phyloP scores from a whole-genome alignment of 1,140 invertebrate species.

The Eriocheir sinensis region DNA sequence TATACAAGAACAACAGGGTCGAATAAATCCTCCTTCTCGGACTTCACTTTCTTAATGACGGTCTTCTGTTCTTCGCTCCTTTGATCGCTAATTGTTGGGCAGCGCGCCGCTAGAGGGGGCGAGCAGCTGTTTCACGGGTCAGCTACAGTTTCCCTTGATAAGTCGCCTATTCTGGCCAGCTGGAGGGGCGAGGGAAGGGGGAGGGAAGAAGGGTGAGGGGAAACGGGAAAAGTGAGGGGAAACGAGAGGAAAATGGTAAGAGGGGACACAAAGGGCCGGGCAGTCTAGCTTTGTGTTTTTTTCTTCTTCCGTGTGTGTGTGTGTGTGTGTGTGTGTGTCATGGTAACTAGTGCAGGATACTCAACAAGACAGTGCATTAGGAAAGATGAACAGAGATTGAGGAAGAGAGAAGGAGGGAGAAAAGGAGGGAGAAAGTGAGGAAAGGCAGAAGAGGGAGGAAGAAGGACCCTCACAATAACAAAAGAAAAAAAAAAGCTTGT shows the following conservation, averaged over 20 bases:
- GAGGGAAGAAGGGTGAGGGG: neutral
- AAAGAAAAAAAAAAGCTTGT: slow-evolving; percentile 23
- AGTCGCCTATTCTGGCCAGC: neutral
- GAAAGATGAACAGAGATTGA: neutral
- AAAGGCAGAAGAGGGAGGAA: neutral
- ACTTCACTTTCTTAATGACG: slow-evolving; percentile 8
- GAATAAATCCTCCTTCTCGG: neutral
- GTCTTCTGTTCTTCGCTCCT: neutral
- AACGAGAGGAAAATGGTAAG: too few relatives aligned
- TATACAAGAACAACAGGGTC: neutral
- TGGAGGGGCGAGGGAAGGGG: neutral
- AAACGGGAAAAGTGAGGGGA: neutral
- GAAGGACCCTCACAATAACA: neutral
- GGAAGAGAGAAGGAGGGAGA: neutral
- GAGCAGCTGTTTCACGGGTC: slow-evolving; percentile 10
- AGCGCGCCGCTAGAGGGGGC: neutral
- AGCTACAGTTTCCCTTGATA: slow-evolving; percentile 15
- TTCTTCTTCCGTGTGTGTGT: slow-evolving; percentile 34
- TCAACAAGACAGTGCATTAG: neutral
- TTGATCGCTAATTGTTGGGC: slow-evolving; percentile 15
- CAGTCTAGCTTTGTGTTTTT: neutral
- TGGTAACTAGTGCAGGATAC: too few relatives aligned
- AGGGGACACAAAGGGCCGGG: neutral
- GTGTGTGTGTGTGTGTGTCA: neutral
- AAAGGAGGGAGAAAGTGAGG: slow-evolving; percentile 18